Conservation (phyloP, 2,113 vertebrate species). For the Echinops telfairi region DNA sequence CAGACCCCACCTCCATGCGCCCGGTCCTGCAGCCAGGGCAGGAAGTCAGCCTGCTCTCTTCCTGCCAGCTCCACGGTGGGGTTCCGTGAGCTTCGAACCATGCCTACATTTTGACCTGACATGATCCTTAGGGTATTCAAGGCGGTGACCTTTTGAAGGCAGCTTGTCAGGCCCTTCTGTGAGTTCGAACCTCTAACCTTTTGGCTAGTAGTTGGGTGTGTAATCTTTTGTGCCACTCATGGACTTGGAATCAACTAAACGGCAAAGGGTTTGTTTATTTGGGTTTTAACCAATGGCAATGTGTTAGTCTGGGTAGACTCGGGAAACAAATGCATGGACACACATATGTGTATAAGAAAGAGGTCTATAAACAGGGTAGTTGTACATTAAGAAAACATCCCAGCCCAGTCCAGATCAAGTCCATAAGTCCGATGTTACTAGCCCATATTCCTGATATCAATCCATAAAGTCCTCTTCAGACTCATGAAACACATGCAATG, state of each 20-base stretch:
- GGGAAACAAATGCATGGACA: too few relatives aligned
- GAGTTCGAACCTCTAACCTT: neutral
- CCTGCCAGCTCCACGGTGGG: neutral
- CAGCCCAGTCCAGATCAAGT: too few relatives aligned
- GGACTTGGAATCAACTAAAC: neutral
- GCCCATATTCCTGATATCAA: too few relatives aligned
- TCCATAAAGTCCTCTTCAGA: too few relatives aligned
- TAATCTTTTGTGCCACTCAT: neutral
- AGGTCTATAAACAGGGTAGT: too few relatives aligned
- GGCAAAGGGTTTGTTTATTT: neutral
- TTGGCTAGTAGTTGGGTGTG: neutral
- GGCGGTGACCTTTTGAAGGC: neutral
- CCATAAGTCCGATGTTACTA: too few relatives aligned
- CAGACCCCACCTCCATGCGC: neutral
- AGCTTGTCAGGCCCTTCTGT: neutral
- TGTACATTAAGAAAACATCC: too few relatives aligned
- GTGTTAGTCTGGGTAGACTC: too few relatives aligned
- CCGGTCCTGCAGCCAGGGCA: accelerated
- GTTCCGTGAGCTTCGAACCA: neutral
- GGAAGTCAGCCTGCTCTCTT: accelerated
- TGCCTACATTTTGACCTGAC: accelerated
- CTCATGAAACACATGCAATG: too few relatives aligned
- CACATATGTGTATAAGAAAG: too few relatives aligned
- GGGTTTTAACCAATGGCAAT: too few relatives aligned
- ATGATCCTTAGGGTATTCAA: neutral